phyloP scores from a whole-genome alignment of 30 jellyfish, hydroid and myxozoan genomes.

The Hydra vulgaris region DNA sequence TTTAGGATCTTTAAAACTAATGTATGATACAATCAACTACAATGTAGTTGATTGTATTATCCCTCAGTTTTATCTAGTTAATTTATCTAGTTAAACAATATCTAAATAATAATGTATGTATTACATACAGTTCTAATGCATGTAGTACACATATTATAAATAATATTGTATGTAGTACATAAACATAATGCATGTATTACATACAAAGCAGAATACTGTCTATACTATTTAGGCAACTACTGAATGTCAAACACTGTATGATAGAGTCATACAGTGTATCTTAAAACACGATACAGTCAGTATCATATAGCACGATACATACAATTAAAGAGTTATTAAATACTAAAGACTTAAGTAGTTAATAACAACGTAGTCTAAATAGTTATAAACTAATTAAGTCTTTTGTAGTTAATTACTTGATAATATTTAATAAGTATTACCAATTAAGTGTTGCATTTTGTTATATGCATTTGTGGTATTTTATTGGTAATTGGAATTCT shows the following conservation, averaged over 20 bases:
- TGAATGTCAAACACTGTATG: neutral
- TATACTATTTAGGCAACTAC: neutral
- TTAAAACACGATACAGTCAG: neutral
- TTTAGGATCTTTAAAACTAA: neutral
- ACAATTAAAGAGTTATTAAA: neutral
- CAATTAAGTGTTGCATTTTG: neutral
- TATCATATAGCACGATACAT: neutral
- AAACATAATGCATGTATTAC: neutral
- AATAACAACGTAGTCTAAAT: neutral
- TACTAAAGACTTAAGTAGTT: neutral
- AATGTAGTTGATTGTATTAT: neutral
- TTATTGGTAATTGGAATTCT: neutral
- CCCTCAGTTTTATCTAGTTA: neutral
- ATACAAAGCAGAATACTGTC: neutral
- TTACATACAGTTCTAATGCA: neutral
- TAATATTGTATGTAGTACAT: neutral
- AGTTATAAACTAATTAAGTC: neutral
- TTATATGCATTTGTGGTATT: neutral
- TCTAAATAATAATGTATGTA: neutral
- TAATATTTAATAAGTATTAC: neutral
- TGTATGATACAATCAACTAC: neutral
- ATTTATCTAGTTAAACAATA: neutral
- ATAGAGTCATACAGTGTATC: neutral
- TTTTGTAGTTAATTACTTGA: neutral
- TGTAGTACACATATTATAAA: neutral